These are phyloP conservation scores for Laterallus jamaicensis DNA, from an alignment of 2,113 vertebrate genomes.

Conservation along the genomic window DNA sequence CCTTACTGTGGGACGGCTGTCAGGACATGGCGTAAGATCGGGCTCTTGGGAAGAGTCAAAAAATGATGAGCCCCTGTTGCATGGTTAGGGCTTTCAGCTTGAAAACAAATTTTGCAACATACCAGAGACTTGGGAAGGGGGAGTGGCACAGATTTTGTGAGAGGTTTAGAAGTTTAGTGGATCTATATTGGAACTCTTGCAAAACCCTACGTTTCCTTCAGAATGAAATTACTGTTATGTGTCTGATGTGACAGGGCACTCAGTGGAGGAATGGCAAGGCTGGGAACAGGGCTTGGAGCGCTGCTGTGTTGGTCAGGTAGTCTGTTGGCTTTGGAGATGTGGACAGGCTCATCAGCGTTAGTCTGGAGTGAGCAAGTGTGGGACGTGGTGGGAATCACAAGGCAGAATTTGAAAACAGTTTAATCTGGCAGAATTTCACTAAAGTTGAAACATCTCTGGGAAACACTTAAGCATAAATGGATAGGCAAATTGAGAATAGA, in stretches of 20 bases:
- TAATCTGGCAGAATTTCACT: slow-evolving; percentile 9
- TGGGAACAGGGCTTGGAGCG: not conserved
- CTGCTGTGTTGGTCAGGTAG: not conserved
- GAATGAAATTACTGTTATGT: not conserved
- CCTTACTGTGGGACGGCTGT: not conserved
- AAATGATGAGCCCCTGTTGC: not conserved
- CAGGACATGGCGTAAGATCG: not conserved
- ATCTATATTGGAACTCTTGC: not conserved
- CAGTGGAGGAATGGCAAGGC: not conserved
- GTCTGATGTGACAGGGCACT: not conserved
- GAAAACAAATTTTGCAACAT: rapidly evolving
- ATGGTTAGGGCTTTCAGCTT: not conserved
- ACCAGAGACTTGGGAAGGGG: not conserved
- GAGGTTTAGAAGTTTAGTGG: not conserved
- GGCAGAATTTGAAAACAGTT: not conserved
- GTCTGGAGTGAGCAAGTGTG: not conserved
- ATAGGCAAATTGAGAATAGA: not conserved
- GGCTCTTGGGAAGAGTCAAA: not conserved
- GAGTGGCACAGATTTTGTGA: not conserved
- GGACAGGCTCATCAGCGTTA: not conserved
- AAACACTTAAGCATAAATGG: not conserved
- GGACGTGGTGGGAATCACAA: not conserved
- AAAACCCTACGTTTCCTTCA: not conserved
- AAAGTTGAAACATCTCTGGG: not conserved
- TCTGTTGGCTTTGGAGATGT: not conserved